phyloP scores from a whole-genome alignment of 2,113 vertebrate species.

The Thunnus thynnus region DNA sequence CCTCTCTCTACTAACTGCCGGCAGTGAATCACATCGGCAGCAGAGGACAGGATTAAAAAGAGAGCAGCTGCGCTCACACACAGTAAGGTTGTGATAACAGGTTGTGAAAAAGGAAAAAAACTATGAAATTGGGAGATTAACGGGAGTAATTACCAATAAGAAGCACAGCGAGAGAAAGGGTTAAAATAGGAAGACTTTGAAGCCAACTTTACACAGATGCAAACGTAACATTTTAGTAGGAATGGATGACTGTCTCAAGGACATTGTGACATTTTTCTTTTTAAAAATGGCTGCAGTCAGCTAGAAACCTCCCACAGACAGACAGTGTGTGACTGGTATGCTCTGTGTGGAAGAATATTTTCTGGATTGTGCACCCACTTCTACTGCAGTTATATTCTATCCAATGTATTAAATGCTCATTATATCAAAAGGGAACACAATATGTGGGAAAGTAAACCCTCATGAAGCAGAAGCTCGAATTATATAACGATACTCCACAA shows the following conservation, averaged over 20 bases:
- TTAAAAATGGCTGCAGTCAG: constrained; percentile 16
- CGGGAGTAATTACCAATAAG: no score
- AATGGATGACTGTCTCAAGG: constrained; percentile 63
- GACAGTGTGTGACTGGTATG: constrained; percentile 30
- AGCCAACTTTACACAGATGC: background rate
- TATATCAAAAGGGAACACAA: background rate
- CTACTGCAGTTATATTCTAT: background rate
- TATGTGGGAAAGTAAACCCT: background rate
- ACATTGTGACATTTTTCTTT: constrained; percentile 66
- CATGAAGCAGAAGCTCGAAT: background rate
- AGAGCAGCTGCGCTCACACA: no score
- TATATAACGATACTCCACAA: background rate
- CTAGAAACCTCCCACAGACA: constrained; percentile 27
- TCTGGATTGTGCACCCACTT: background rate
- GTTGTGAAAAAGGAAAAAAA: no score
- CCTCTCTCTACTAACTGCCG: no score
- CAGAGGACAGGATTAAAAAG: no score
- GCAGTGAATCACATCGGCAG: no score
- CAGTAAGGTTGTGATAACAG: no score
- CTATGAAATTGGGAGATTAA: no score
- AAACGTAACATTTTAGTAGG: constrained; percentile 39
- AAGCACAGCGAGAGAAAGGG: no score
- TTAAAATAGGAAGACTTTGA: no score
- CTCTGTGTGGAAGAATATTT: constrained; percentile 39
- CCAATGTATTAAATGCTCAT: background rate